phyloP scores from a whole-genome alignment of 2,888 invertebrate genomes.

The Diaperis boleti region DNA sequence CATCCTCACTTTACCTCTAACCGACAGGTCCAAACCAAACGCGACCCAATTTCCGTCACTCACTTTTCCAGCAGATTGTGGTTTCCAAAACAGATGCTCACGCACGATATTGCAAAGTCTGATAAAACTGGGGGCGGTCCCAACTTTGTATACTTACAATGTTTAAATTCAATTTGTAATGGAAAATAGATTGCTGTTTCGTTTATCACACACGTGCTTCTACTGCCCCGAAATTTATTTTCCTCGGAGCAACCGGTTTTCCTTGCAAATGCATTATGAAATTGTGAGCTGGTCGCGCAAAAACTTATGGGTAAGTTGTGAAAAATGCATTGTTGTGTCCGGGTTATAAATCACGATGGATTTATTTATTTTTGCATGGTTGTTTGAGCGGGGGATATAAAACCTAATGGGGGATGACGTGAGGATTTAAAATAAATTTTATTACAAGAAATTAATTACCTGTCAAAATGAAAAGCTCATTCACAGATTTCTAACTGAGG shows the following conservation, averaged over 20 bases:
- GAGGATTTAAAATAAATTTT: too few species aligned
- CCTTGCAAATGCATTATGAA: not conserved
- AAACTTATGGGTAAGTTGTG: slow-evolving; percentile 1
- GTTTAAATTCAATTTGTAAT: slow-evolving; percentile 12
- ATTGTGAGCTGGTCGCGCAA: slow-evolving; percentile 1
- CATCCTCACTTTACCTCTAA: too few species aligned
- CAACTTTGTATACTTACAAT: slow-evolving; percentile 7
- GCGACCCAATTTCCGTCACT: slow-evolving; percentile 9
- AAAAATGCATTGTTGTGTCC: slow-evolving; percentile 5
- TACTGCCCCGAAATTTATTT: slow-evolving; percentile 1
- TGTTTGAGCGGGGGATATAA: not conserved
- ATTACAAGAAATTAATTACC: too few species aligned
- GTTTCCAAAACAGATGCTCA: slow-evolving; percentile 16
- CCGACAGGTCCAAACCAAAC: too few species aligned
- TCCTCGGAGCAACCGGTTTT: not conserved
- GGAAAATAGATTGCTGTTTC: slow-evolving; percentile 9
- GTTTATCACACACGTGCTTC: slow-evolving; percentile 1
- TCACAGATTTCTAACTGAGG: too few species aligned
- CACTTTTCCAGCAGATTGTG: slow-evolving; percentile 2
- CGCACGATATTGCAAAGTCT: slow-evolving; percentile 8
- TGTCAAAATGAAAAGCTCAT: too few species aligned
- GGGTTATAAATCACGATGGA: slow-evolving; percentile 8
- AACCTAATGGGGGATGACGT: too few species aligned
- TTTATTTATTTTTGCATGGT: slow-evolving; percentile 11
- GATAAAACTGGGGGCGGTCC: not conserved